Base-by-base conservation (phyloP, 2,888 invertebrate species). In the Torymus tubicola region DNA sequence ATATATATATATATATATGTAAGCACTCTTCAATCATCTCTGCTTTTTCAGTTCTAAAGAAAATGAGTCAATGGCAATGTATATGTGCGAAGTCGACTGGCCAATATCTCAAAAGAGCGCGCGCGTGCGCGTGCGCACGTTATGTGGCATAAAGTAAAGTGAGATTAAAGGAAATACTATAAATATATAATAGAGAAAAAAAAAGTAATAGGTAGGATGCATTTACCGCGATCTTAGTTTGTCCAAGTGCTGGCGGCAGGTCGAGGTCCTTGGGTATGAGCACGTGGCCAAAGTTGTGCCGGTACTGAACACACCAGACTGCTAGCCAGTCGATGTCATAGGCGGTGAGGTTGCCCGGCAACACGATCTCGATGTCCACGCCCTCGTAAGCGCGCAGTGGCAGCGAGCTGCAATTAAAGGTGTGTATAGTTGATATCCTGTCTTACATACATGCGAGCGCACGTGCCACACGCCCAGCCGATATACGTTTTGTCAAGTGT, bases 321-420 rank as follows among this genome's bases (percentile, higher is more conserved):
- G 96, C 94, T 52, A 98, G 93, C 97, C 97, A 98, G 91, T 97
- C 96, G 85, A 98, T 96, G 90, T 97, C 97, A 91, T 97, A 96
- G 0, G 97, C 96, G 0, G 97, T 97, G 84, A 97, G 91, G 86
- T 94, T 94, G 68, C 95, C 95, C 0, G 97, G 97, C 74, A 98
- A 91, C 87, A 96, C 96, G 85, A 98, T 95, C 92, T 97, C 97
- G 81, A 98, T 96, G 90, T 97, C 97, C 89, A 97, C 96, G 4
- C 97, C 97, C 87, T 96, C 95, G 91, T 98, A 98, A 5, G 96
- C 96, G 10, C 95, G 93, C 58, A 98, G 92, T 0, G 96, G 96
- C 81, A 95, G 94, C 72, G 95, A 90, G 57, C 97, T 93, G 74
- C 12, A 72, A 71, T 58, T 13, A 24, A 24, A 24, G 24, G 24